phyloP scores from a whole-genome alignment of 2,797 vertebrate species.

The Thunnus albacares region DNA sequence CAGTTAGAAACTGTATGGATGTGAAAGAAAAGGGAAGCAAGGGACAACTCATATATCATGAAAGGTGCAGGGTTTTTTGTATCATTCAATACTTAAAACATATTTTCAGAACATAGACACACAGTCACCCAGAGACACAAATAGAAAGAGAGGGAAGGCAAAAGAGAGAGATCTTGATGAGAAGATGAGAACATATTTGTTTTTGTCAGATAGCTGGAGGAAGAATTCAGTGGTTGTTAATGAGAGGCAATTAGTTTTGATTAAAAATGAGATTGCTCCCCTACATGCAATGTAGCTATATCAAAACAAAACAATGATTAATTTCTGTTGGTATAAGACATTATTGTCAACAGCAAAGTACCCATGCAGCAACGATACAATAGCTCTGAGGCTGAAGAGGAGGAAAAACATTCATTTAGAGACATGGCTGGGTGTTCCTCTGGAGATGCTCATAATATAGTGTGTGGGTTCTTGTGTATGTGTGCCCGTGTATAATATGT shows the following conservation, averaged over 20 bases:
- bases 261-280: conserved; percentile 79
- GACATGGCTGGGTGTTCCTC: conserved; percentile 35
- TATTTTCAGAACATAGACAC: conserved; percentile 5
- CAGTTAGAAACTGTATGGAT: background rate
- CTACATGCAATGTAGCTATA: conserved; percentile 68
- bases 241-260: conserved; percentile 84
- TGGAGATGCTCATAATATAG: conserved; percentile 38
- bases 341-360: conserved; percentile 71
- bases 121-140: background rate
- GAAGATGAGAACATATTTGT: conserved; percentile 77
- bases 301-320: conserved; percentile 80
- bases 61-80: background rate
- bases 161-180: conserved; percentile 55
- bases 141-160: background rate
- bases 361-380: conserved; percentile 53
- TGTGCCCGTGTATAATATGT: conserved; percentile 22
- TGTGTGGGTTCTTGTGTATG: conserved; percentile 36
- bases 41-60: background rate
- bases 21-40: background rate
- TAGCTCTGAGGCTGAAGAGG: conserved; percentile 61
- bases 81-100: background rate
- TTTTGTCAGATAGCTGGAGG: conserved; percentile 80
- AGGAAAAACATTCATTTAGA: conserved; percentile 60
- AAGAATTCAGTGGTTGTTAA: conserved; percentile 77
- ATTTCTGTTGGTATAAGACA: conserved; percentile 74